Evolutionary conservation across 2,113 vertebrate species (phyloP).

Genomic region (Noturus placidus): DNA sequence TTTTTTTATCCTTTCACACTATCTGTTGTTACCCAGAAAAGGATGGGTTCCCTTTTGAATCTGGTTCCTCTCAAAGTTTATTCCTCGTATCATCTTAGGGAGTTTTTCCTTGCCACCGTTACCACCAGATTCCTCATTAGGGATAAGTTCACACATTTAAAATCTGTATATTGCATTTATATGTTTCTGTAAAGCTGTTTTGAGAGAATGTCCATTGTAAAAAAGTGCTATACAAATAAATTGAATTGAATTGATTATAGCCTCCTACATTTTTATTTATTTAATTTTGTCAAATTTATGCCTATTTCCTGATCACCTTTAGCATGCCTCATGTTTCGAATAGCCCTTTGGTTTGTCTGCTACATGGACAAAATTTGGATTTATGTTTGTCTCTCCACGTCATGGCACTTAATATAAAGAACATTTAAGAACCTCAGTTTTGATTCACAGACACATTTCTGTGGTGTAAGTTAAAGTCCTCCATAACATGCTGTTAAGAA

Average conservation of each 20-base stretch:
- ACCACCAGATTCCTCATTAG: no score
- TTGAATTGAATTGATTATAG: not conserved
- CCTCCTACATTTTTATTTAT: not conserved
- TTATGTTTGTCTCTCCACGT: not conserved
- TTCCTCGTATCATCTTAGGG: no score
- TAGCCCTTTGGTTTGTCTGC: not conserved
- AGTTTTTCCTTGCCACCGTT: no score
- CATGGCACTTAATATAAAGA: not conserved
- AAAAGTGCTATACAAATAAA: no score
- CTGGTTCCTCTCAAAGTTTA: no score
- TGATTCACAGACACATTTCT: not conserved
- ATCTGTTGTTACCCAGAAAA: no score
- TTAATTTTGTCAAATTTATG: not conserved
- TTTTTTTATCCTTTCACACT: no score
- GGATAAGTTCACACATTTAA: no score
- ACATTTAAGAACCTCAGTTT: not conserved
- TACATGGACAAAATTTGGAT: not conserved
- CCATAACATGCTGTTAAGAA: conserved; percentile 30
- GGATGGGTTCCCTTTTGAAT: no score
- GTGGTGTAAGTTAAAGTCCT: conserved; percentile 1
- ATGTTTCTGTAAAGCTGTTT: no score
- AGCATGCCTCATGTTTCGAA: not conserved
- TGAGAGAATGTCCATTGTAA: no score
- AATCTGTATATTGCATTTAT: no score
- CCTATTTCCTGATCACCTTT: not conserved